Evolutionary conservation across 2,888 invertebrate species (phyloP).

Genomic region (Lamproptera curius): DNA sequence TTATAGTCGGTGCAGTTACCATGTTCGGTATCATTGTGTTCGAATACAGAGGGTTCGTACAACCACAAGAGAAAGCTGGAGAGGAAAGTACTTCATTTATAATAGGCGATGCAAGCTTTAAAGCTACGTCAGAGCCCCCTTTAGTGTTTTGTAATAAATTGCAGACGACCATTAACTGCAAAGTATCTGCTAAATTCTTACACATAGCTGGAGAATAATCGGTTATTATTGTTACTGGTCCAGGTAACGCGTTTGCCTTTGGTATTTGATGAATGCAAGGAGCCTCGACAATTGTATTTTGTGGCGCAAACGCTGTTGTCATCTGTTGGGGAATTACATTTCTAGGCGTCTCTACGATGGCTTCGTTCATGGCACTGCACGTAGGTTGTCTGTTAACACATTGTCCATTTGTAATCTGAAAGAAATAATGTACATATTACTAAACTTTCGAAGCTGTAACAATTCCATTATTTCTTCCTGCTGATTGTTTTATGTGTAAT

Average conservation of each 20-base stretch:
- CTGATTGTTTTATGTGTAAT: background rate
- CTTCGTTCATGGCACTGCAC: conserved; percentile 30
- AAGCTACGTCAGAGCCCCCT: conserved; percentile 38
- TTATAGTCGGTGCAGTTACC: conserved; percentile 22
- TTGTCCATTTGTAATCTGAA: conserved; percentile 41
- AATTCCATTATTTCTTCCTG: background rate
- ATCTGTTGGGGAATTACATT: conserved; percentile 21
- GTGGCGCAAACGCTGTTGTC: conserved; percentile 7
- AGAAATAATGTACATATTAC: conserved; percentile 12
- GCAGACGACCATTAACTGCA: conserved; percentile 56
- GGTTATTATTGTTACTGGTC: conserved; percentile 48
- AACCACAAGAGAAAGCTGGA: conserved; percentile 38
- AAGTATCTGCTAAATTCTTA: conserved; percentile 53
- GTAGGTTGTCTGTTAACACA: conserved; percentile 32
- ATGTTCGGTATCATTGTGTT: conserved; percentile 18
- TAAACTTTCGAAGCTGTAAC: background rate
- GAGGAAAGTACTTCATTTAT: conserved; percentile 43
- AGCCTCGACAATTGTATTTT: conserved; percentile 9
- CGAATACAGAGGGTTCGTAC: conserved; percentile 33
- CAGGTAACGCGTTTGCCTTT: conserved; percentile 23
- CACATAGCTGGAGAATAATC: conserved; percentile 58
- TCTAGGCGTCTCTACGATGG: conserved; percentile 32
- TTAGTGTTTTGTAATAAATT: conserved; percentile 48
- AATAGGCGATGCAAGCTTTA: conserved; percentile 43
- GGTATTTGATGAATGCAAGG: conserved; percentile 20